These are phyloP conservation scores for Caenorhabditis doughertyi DNA, from an alignment of 2,888 invertebrate species.

Conservation along the genomic window DNA sequence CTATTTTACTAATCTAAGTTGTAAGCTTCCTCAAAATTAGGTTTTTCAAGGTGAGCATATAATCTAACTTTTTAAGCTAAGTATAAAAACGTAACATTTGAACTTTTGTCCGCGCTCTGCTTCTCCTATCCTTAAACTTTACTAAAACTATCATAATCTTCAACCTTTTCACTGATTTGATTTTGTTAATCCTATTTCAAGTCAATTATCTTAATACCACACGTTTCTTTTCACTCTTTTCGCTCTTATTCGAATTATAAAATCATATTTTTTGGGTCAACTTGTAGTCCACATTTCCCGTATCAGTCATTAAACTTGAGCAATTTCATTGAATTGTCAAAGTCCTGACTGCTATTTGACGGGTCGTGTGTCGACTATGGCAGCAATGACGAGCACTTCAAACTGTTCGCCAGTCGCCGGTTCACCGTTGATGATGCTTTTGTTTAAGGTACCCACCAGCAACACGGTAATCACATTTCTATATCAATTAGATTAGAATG, in stretches of 20 bases:
- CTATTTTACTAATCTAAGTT: no score
- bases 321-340: not conserved
- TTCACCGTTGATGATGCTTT: conserved; percentile 65
- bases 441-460: conserved; percentile 63
- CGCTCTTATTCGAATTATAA: not conserved
- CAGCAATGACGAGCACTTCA: conserved; percentile 51
- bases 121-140: no score
- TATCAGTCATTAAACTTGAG: not conserved
- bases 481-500: not conserved
- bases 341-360: not conserved
- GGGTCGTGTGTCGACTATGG: conserved; percentile 31
- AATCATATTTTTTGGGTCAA: not conserved
- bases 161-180: not conserved
- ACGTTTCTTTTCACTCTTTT: not conserved
- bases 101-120: no score
- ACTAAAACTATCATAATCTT: no score
- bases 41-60: no score
- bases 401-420: conserved; percentile 48
- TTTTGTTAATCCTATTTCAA: conserved; percentile 1
- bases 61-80: no score
- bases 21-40: no score
- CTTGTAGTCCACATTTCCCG: conserved; percentile 1
- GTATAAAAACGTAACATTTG: no score
- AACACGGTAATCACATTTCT: conserved; percentile 39
- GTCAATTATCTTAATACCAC: not conserved